These are phyloP conservation scores for Ivindomyrus marchei DNA, from an alignment of 2,113 vertebrate genomes.

Conservation along the genomic window DNA sequence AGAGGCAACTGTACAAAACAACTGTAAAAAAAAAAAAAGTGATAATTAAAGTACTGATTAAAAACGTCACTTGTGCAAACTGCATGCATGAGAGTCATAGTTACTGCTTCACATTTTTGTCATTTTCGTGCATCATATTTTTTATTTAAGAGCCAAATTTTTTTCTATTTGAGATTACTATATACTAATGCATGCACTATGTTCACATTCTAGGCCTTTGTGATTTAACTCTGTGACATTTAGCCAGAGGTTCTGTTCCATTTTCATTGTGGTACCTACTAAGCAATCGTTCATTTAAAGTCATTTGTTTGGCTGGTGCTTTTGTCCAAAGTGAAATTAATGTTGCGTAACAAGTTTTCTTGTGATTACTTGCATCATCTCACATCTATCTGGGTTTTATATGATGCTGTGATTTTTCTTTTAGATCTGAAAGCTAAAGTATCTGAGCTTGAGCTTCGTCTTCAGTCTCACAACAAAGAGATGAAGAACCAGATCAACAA, in stretches of 20 bases:
- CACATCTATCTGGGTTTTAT: neutral
- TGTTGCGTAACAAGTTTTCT: neutral
- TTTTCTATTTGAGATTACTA: neutral
- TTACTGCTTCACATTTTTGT: neutral
- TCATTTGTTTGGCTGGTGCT: neutral
- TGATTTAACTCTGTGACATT: neutral
- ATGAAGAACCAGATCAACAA: slow-evolving; percentile 59
- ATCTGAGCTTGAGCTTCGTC: slow-evolving; percentile 65
- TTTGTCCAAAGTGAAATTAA: neutral
- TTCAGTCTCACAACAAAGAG: slow-evolving; percentile 74
- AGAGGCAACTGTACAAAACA: neutral
- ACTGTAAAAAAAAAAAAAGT: neutral
- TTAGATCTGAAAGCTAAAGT: slow-evolving; percentile 70
- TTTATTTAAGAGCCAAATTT: neutral
- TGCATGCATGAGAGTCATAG: neutral
- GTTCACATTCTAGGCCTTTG: neutral
- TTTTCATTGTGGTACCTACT: neutral
- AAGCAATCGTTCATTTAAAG: neutral
- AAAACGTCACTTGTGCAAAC: neutral
- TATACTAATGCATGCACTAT: neutral
- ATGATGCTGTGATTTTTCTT: slow-evolving; percentile 22
- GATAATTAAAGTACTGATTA: neutral
- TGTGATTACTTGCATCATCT: neutral
- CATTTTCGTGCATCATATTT: neutral
- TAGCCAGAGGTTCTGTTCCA: neutral